Conservation (phyloP, 2,888 invertebrate genomes). For the Caenorhabditis doughertyi region DNA sequence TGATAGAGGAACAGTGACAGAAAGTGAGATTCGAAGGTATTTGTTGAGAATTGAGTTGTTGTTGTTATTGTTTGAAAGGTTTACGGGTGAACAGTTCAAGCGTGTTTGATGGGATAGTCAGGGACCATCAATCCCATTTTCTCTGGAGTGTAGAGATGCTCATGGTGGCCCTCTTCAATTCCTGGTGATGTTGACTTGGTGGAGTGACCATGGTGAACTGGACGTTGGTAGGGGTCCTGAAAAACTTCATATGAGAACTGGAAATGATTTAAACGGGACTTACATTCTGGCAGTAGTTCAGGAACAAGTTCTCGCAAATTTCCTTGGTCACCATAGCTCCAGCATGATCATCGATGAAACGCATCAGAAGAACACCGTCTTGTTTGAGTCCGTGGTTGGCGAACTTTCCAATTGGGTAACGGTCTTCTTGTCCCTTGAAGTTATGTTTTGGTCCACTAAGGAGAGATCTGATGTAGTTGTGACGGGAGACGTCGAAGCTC, state of each 20-base stretch:
- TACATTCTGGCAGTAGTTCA: slow-evolving; percentile 72
- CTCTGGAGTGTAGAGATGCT: slow-evolving; percentile 70
- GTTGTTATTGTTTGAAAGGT: too few species aligned
- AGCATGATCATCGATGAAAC: slow-evolving; percentile 82
- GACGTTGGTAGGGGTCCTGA: slow-evolving; percentile 50
- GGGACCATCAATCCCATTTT: slow-evolving; percentile 71
- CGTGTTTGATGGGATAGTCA: slow-evolving; percentile 67
- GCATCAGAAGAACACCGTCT: slow-evolving; percentile 81
- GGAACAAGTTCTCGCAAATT: slow-evolving; percentile 76
- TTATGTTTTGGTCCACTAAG: slow-evolving; percentile 53
- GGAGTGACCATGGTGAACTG: slow-evolving; percentile 59
- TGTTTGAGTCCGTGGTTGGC: slow-evolving; percentile 75
- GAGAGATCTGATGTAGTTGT: slow-evolving; percentile 62
- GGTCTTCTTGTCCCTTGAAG: slow-evolving; percentile 51
- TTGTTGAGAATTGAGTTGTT: slow-evolving; percentile 58
- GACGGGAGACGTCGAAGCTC: slow-evolving; percentile 67
- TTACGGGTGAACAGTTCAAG: slow-evolving; percentile 23
- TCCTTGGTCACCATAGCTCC: slow-evolving; percentile 82
- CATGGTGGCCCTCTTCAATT: slow-evolving; percentile 69
- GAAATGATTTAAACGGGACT: slow-evolving; percentile 18
- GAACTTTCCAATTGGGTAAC: slow-evolving; percentile 64
- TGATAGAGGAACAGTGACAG: background rate
- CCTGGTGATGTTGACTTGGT: slow-evolving; percentile 80
- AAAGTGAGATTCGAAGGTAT: slow-evolving; percentile 54
- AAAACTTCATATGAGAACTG: slow-evolving; percentile 12